Evolutionary conservation across 2,888 invertebrate species (phyloP), one percentile per base, ranked within the genome.

Genomic region (Aromia moschata): DNA sequence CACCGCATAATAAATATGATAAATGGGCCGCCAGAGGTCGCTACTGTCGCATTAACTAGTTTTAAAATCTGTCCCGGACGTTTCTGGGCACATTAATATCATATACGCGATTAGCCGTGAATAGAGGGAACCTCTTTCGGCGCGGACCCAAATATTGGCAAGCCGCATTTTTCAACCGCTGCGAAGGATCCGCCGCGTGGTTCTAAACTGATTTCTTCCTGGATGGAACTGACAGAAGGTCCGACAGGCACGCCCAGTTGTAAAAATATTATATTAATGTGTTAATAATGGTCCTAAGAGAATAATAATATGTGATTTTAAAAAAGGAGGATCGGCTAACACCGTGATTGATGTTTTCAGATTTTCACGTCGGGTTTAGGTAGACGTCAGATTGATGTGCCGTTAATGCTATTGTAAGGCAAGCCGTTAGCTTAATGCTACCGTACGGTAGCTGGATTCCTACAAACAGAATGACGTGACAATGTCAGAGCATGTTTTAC

Each of bases 201-300:
- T 72, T 73, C 78, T 70, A 78, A 75, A 77, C 76, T 78, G 60
- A 58, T 68, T 78, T 79, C 77, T 70, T 66, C 65, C 69, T 51
- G 74, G 70, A 72, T 79, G 79, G 70, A 74, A 70, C 74, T 79
- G 79, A 79, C 78, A 79, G 78, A 78, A 77, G 77, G 77, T 76
- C 77, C 74, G 73, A 76, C 73, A 70, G 78, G 73, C 73, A 78
- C 79, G 78, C 79, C 79, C 77, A 71, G 74, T 79, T 79, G 79
- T 79, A 79, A 78, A 79, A 79, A 79, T 79, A 79, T 79, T 77
- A 78, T 77, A 79, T 79, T 79, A 79, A 79, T 79, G 79, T 77
- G 78, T 78, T 78, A 79, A 79, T 79, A 79, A 78, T 77, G 77
- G 76, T 77, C 77, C 73, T 71, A 71, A 75, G 76, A 74, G 77